Conservation (phyloP, 2,888 invertebrate genomes). For the Muscina levida region DNA sequence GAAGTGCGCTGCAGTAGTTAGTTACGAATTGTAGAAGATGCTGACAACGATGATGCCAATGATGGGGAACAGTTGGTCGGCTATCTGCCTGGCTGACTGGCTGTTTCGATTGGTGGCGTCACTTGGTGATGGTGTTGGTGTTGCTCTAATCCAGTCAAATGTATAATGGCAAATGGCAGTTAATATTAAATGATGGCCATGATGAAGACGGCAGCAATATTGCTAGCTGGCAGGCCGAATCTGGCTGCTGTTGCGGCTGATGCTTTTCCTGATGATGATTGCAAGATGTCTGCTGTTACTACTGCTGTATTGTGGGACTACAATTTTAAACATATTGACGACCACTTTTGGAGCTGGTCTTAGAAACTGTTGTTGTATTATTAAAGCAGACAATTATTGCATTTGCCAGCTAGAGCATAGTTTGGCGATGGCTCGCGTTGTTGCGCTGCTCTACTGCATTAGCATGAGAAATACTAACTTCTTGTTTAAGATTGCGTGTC, state of each 20-base stretch:
- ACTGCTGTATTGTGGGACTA: neutral
- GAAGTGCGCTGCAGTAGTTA: constrained; percentile 11
- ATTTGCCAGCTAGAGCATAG: constrained; percentile 11
- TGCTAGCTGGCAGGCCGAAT: too few species aligned
- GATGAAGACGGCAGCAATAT: neutral
- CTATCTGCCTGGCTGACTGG: too few species aligned
- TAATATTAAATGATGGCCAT: constrained; percentile 26
- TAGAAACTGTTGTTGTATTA: neutral
- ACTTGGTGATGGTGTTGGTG: neutral
- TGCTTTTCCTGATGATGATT: neutral
- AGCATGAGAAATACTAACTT: constrained; percentile 29
- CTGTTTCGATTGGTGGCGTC: neutral
- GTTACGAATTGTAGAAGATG: constrained; percentile 7
- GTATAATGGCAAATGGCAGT: constrained; percentile 19
- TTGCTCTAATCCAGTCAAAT: constrained; percentile 32
- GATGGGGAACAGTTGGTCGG: too few species aligned
- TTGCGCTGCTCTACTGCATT: neutral
- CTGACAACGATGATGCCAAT: neutral
- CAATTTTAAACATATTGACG: neutral
- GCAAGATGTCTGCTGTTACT: constrained; percentile 10
- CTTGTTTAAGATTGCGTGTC: constrained; percentile 46
- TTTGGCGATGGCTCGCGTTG: neutral
- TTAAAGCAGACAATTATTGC: constrained; percentile 14
- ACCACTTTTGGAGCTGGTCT: neutral
- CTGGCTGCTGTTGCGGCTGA: neutral